Evolutionary conservation across 2,113 vertebrate genomes (phyloP).

Genomic region (Theristicus caerulescens): DNA sequence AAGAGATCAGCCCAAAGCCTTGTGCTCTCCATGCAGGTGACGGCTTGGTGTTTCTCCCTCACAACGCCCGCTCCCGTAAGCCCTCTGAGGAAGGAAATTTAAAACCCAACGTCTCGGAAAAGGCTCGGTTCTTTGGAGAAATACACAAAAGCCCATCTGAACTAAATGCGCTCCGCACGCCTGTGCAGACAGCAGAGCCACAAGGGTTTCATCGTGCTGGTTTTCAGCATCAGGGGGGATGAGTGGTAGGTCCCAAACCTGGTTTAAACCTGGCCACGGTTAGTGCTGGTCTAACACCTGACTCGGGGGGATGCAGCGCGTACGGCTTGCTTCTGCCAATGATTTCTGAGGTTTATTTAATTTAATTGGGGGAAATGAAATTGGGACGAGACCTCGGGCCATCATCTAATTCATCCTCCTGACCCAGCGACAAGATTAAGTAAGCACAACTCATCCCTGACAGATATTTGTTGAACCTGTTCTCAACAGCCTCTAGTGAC

Average conservation of each 20-base stretch:
- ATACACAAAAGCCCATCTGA: background rate
- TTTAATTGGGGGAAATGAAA: slow-evolving; percentile 57
- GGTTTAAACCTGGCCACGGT: background rate
- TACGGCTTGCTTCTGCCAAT: background rate
- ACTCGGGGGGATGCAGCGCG: background rate
- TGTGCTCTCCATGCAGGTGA: background rate
- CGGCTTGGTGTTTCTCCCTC: background rate
- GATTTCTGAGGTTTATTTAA: slow-evolving; percentile 54
- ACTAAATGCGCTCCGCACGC: background rate
- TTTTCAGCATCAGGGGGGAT: background rate
- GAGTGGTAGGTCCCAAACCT: background rate
- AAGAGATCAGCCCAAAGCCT: background rate
- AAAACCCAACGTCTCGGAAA: background rate
- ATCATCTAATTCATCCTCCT: slow-evolving; percentile 41
- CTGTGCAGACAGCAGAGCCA: background rate
- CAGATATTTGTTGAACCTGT: slow-evolving; percentile 43
- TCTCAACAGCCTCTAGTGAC: slow-evolving; percentile 38
- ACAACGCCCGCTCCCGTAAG: background rate
- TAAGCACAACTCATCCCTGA: slow-evolving; percentile 47
- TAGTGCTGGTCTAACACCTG: background rate
- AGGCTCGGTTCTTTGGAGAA: background rate
- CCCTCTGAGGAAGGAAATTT: background rate
- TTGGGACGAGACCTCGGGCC: background rate
- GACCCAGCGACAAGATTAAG: slow-evolving; percentile 31
- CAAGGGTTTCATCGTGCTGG: background rate